A percentile compares a stretch with the other conserved stretches of the same genome.
These are phyloP conservation scores for Tetragonula clypearis DNA, from an alignment of 1,140 invertebrate species.

Conservation along the genomic window DNA sequence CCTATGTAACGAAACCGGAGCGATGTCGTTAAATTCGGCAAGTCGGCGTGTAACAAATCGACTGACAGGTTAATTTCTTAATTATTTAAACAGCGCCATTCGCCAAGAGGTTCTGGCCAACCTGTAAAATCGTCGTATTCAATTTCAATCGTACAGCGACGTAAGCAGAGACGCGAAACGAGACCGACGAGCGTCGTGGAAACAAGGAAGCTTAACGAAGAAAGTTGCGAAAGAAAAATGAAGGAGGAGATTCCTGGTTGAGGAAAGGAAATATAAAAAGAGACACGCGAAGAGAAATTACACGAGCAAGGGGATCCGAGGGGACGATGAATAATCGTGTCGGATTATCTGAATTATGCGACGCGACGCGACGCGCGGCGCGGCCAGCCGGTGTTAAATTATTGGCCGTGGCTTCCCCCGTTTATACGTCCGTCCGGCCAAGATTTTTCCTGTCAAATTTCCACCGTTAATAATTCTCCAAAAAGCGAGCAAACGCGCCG, in stretches of 20 bases:
- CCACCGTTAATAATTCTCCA: slow-evolving; percentile 33
- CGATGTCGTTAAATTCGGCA: no score
- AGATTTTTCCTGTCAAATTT: slow-evolving; percentile 42
- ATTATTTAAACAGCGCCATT: no score
- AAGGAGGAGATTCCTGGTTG: neutral
- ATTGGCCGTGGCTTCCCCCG: neutral
- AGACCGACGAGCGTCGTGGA: neutral
- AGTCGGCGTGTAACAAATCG: no score
- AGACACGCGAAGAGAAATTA: neutral
- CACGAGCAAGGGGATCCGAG: neutral
- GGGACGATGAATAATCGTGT: slow-evolving; percentile 57
- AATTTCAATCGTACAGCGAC: no score
- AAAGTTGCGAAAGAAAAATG: neutral
- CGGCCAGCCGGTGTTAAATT: slow-evolving; percentile 9
- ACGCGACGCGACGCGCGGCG: slow-evolving; percentile 17
- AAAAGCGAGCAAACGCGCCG: neutral
- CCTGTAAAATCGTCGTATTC: no score
- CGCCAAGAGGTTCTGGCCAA: no score
- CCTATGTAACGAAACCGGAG: no score
- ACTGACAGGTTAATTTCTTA: no score
- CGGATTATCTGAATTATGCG: slow-evolving; percentile 61
- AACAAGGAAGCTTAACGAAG: neutral
- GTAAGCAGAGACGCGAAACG: neutral
- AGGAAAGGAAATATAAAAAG: neutral
- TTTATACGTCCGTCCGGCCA: neutral